Evolutionary conservation across 2,113 vertebrate species (phyloP), one percentile per base, ranked within the genome.

Genomic region (Pollimyrus isidori): DNA sequence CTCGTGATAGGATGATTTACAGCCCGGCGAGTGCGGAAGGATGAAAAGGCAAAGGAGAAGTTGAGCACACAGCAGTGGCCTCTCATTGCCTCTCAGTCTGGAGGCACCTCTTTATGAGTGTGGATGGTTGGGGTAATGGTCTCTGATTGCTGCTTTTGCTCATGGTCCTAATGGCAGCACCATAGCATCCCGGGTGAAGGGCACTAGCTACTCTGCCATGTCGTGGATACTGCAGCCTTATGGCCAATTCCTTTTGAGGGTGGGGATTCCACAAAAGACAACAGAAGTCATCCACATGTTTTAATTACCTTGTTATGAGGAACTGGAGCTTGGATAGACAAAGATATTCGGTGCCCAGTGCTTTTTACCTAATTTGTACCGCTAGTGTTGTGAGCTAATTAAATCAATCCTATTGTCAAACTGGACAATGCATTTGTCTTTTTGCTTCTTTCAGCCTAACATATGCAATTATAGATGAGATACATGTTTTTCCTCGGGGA

Each of bases 141-240:
- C 93, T 93, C 92, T 95, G 95, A 95, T 95, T 95, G 94, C 95
- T 91, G 94, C 95, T 93, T 96, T 95, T 95, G 94, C 94, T 96
- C 95, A 95, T 92, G 92, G 94, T 94, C 94, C 94, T 96, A 95
- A 96, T 94, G 93, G 94, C 94, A 94, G 86, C 88, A 91, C 76
- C 50, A n/a, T 58, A 87, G 73, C 89, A 91, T 89, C 62, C 86
- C 58, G 85, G 88, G 88, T 45, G 84, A 73, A 87, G 76, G 89
- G 26, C 17, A 58, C 69, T 87, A 26, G 89, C 88, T 39, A 48
- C 65, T 83, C 88, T 23, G 7, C 73, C 48, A 21, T 82, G 30
- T 35, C 7, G 6, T 4, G 26, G 49, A 30, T 83, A 4, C 50
- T 9, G 26, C 69, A 13, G 26, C 50, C 76, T 83, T 23, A 26